Conservation (phyloP, 1,140 invertebrate species). For the Brachionus rubens region DNA sequence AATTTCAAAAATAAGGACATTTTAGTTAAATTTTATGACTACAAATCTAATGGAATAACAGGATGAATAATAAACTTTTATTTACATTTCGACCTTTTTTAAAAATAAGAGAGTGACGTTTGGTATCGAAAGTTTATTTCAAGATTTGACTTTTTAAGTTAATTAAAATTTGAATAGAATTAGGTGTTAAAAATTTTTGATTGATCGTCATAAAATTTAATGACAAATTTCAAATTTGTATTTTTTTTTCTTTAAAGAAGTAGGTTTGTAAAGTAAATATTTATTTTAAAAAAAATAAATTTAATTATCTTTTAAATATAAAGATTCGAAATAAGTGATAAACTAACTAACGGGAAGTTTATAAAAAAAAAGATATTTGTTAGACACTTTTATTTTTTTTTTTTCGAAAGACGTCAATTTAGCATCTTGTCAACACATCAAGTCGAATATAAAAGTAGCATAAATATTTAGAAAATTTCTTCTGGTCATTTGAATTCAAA, state of each 20-base stretch:
- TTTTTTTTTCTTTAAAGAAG: too few species aligned
- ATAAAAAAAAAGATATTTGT: neutral
- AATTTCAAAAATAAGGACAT: too few species aligned
- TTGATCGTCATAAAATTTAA: neutral
- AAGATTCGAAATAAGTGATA: too few species aligned
- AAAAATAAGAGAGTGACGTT: too few species aligned
- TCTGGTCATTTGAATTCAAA: neutral
- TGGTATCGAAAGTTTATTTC: too few species aligned
- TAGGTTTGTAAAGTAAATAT: neutral
- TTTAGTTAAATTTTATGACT: too few species aligned
- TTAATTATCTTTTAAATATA: too few species aligned
- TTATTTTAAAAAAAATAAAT: too few species aligned
- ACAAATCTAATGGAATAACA: too few species aligned
- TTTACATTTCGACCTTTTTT: too few species aligned
- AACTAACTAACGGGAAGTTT: too few species aligned
- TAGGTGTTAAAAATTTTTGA: neutral
- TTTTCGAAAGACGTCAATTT: slow-evolving; percentile 3
- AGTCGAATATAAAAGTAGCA: neutral
- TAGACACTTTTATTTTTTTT: neutral
- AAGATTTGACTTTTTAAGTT: slow-evolving; percentile 6
- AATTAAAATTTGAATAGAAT: slow-evolving; percentile 18
- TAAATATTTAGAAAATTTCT: slow-evolving; percentile 3
- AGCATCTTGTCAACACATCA: neutral
- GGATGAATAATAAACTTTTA: too few species aligned
- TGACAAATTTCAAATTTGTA: slow-evolving; percentile 37